Evolutionary conservation across 53 echinoderm and acorn worm species (phyloP).

Genomic region (Paelopatides confundens): DNA sequence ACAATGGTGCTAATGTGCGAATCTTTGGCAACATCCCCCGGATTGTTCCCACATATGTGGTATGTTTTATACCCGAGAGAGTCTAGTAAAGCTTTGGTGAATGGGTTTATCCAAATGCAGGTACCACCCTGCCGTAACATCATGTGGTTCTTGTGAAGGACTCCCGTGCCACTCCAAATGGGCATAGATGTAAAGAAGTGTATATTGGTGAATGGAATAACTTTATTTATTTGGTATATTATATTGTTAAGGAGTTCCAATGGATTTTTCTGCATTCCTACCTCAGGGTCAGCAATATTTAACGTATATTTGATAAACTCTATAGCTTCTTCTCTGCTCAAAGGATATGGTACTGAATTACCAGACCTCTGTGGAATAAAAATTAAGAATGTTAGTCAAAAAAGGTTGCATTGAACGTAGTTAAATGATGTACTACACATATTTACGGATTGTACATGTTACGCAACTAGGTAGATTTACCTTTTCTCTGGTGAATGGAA

Average conservation of each 20-base stretch:
- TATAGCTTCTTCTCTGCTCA: conserved; percentile 25
- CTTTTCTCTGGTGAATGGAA: no score
- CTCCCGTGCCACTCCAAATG: not conserved
- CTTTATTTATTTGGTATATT: not conserved
- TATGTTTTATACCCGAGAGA: not conserved
- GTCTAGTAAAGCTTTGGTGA: conserved; percentile 29
- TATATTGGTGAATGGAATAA: conserved; percentile 25
- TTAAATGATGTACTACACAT: no score
- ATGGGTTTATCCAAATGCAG: conserved; percentile 8
- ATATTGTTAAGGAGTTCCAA: not conserved
- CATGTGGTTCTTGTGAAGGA: not conserved
- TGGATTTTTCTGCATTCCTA: not conserved
- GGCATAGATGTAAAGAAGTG: not conserved
- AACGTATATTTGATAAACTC: not conserved
- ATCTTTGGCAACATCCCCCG: not conserved
- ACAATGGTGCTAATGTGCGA: conserved; percentile 29
- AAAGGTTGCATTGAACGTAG: no score
- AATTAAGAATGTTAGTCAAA: no score
- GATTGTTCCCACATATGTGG: conserved; percentile 21
- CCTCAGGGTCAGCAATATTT: not conserved
- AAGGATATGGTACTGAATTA: conserved; percentile 2
- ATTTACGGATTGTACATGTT: no score
- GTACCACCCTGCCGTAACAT: not conserved
- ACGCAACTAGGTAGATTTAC: no score
- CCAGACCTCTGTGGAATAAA: not conserved